Evolutionary conservation across 92 coral and sea anemone species (phyloP).

Genomic region (Metridium senile): DNA sequence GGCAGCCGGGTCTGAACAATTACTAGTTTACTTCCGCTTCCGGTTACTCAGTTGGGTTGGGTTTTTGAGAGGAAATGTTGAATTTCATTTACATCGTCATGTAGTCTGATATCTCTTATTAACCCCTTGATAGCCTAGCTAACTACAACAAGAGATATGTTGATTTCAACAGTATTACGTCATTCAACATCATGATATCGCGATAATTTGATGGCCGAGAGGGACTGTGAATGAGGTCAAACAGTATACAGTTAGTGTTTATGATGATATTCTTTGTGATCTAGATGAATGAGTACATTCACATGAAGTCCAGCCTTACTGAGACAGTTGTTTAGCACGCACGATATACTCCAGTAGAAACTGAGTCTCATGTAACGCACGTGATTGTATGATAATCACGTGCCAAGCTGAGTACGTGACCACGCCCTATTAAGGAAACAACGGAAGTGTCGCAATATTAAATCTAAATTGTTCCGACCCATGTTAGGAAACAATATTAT

Average conservation of each 20-base stretch:
- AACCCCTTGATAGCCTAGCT: too few relatives aligned
- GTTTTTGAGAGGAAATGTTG: background rate
- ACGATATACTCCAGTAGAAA: too few relatives aligned
- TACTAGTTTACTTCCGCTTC: background rate
- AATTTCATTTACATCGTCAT: background rate
- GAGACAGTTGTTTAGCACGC: too few relatives aligned
- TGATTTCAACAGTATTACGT: background rate
- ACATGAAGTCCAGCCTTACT: too few relatives aligned
- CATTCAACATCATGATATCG: background rate
- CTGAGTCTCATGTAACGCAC: too few relatives aligned
- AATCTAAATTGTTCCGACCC: background rate
- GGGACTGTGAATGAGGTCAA: too few relatives aligned
- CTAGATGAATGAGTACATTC: too few relatives aligned
- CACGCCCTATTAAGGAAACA: background rate
- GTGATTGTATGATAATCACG: background rate
- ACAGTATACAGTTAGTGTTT: too few relatives aligned
- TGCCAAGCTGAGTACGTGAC: background rate
- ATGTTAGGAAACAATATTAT: background rate
- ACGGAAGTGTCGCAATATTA: background rate
- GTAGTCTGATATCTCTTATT: too few relatives aligned
- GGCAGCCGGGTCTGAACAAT: background rate
- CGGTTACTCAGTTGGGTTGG: background rate
- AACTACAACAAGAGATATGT: background rate
- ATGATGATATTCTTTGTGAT: too few relatives aligned
- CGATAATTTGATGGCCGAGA: too few relatives aligned